Evolutionary conservation across 1,140 invertebrate genomes (phyloP), one percentile per base, ranked within the genome.

Genomic region (Nomia melanderi): DNA sequence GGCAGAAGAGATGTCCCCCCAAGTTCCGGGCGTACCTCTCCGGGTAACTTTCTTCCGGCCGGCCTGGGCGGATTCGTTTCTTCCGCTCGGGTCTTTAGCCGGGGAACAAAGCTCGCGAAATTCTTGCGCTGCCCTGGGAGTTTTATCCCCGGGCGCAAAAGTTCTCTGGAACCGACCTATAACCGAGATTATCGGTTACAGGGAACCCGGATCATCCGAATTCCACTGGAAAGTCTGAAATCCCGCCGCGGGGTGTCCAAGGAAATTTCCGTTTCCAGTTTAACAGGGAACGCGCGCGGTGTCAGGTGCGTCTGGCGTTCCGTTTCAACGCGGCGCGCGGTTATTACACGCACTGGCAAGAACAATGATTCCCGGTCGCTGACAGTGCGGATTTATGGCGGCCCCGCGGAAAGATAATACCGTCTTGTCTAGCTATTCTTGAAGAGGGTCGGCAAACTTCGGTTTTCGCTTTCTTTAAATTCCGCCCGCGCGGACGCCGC

Each of bases 51-150:
- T 56, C 62, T 20, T n/a, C n/a, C n/a, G n/a, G n/a, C 56, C 47
- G n/a, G 72, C 8, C 0, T 17, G 14, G 72, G 66, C 47, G 78
- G 77, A 62, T 77, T 81, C 73, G 74, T 72, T 82, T 76, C 78
- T 54, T 65, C 53, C 57, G 27, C 50, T 80, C 17, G 11, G 77
- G 53, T 69, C 73, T 62, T 81, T 59, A 71, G 44, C 62, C 50
- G 59, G 47, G 67, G 78, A 70, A 71, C 77, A 23, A 70, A 72
- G 27, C 47, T 33, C 31, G 20, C 62, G 56, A n/a, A 47, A 44
- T 44, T 60, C 69, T n/a, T 11, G 57, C 14, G 17, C 31, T 11
- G 7, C 41, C 41, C 14, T 0, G 31, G 31, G 20, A 60, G 31
- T 36, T 12, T 11, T 20, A 17, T 2, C 0, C 9, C 39, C 20